Evolutionary conservation across 2,113 vertebrate genomes (phyloP), one percentile per base, ranked within the genome.

Genomic region (Microcebus lehilahytsara): DNA sequence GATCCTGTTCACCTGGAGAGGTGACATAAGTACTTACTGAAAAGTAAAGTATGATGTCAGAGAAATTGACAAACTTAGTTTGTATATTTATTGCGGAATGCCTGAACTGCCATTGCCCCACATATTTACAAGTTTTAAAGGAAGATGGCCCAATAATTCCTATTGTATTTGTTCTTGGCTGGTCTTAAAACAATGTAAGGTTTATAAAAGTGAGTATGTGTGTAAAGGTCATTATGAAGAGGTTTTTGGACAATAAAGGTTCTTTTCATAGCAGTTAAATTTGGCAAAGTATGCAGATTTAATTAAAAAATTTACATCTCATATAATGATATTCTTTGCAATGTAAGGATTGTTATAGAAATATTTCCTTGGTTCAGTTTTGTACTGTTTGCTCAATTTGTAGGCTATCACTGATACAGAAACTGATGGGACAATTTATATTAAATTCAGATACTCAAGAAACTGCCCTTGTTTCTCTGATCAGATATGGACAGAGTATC

Each of bases 401-500:
- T 94, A 93, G 85, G 40, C n/a, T 85, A 42, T 92, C 42, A 53
- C 49, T 92, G 89, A 58, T 62, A 64, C 34, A 93, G 90, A 89
- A 92, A 67, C 64, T 89, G 46, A 80, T 91, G 60, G 49, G 58
- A 86, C 46, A 92, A 66, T 89, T 89, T 3, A 32, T 95, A 69
- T 97, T 87, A 96, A 95, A 96, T 96, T 89, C 53, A 97, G 46
- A 89, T 77, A 69, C 67, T 90, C 20, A 93, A 51, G 93, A 96
- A 97, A 95, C 86, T 96, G 77, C 14, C 34, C 89, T 94, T 97
- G 86, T 95, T 94, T 93, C 49, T 95, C 85, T 96, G 66, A 96
- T 97, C 84, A 90, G 75, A 96, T 93, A 81, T 62, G 66, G n/a
- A 72, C 46, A 96, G 72, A 95, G 86, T 97, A 83, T 98, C 79